Conservation (phyloP, 53 echinoderm and acorn worm species). For the Paelopatides confundens region DNA sequence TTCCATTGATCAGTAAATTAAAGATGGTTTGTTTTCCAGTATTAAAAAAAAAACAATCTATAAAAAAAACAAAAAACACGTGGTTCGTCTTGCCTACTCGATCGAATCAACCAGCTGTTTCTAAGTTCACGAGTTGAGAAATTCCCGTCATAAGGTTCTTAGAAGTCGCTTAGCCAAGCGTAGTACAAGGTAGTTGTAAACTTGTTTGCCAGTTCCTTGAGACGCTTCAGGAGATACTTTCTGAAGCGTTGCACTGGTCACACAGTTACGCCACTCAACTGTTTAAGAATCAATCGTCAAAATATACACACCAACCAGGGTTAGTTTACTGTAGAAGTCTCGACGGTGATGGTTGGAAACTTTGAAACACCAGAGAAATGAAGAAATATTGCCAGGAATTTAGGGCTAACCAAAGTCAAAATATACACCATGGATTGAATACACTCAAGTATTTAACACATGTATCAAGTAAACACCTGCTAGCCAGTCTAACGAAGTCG, state of each 20-base stretch:
- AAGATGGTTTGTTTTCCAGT: background rate
- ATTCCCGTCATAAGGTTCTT: conserved; percentile 37
- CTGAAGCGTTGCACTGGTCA: conserved; percentile 41
- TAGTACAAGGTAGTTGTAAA: background rate
- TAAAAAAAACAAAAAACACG: conserved; percentile 3
- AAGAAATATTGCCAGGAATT: background rate
- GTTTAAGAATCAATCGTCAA: conserved; percentile 27
- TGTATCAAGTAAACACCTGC: background rate
- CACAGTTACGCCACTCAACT: conserved; percentile 43
- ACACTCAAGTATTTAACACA: conserved; percentile 11
- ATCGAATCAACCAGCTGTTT: conserved; percentile 33
- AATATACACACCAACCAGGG: background rate
- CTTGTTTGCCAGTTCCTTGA: conserved; percentile 16
- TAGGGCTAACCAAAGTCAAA: background rate
- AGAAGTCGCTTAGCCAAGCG: conserved; percentile 47
- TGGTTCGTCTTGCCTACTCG: conserved; percentile 32
- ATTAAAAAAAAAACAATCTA: background rate
- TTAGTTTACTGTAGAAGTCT: background rate
- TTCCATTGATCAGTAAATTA: conserved; percentile 13
- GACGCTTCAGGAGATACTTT: conserved; percentile 42
- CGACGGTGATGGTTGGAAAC: background rate
- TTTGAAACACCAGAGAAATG: background rate
- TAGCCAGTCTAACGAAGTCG: background rate
- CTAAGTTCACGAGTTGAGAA: conserved; percentile 28
- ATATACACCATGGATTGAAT: background rate